Percentiles rank a stretch among this genome's conserved stretches.
Conservation (phyloP, 1,140 invertebrate genomes). For the Batillaria attramentaria region DNA sequence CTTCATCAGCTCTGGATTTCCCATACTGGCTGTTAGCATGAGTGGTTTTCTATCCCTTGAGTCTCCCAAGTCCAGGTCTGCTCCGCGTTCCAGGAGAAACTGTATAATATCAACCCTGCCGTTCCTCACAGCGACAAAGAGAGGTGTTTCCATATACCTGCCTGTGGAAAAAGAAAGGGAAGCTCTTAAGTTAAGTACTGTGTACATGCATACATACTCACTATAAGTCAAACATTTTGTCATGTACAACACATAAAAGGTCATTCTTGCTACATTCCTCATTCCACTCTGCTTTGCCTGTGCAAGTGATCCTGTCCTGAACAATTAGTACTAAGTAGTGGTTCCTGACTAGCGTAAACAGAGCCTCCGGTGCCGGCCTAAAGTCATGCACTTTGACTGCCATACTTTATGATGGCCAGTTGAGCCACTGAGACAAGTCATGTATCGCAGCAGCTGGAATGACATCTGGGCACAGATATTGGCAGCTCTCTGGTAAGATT, state of each 20-base stretch:
- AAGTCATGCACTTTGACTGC: too few relatives aligned
- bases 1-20: neutral
- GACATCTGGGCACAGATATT: too few relatives aligned
- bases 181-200: neutral
- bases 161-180: neutral
- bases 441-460: too few relatives aligned
- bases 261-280: neutral
- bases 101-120: neutral
- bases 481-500: too few relatives aligned
- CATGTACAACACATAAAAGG: neutral
- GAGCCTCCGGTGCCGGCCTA: too few relatives aligned
- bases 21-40: constrained; percentile 10
- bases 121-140: constrained; percentile 16
- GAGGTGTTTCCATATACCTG: neutral
- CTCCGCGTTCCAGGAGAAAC: neutral
- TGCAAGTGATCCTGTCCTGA: too few relatives aligned
- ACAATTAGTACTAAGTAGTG: too few relatives aligned
- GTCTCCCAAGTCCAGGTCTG: neutral
- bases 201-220: neutral
- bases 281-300: neutral
- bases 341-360: too few relatives aligned
- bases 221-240: neutral
- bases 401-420: too few relatives aligned
- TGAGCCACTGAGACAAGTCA: too few relatives aligned
- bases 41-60: neutral